A percentile compares a stretch with the other conserved stretches of the same genome.
phyloP scores from a whole-genome alignment of 2,113 vertebrate species.

The Stigmatopora nigra region DNA sequence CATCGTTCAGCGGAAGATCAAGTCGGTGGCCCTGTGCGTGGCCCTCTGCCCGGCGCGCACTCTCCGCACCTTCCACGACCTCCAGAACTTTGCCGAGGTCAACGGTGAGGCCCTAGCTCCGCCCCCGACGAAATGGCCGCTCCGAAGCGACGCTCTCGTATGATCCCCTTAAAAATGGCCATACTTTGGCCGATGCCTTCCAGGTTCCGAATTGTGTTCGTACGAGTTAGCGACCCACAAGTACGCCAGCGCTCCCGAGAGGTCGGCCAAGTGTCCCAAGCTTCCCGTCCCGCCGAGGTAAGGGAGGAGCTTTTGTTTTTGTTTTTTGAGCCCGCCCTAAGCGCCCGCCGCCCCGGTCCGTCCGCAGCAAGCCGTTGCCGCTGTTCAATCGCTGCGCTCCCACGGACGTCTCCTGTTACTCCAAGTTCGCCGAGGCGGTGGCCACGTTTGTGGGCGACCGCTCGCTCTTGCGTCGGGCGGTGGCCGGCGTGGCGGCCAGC shows the following conservation, averaged over 20 bases:
- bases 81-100: slow-evolving; percentile 84
- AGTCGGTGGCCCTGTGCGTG: slow-evolving; percentile 89
- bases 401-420: slow-evolving; percentile 92
- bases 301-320: background rate
- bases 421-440: slow-evolving; percentile 92
- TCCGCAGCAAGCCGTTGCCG: slow-evolving; percentile 79
- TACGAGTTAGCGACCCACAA: slow-evolving; percentile 80
- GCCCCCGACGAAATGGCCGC: too few species aligned
- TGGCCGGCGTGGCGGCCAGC: slow-evolving; percentile 92
- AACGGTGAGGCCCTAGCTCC: slow-evolving; percentile 75
- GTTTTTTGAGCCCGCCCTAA: slow-evolving; percentile 21
- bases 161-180: background rate
- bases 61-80: slow-evolving; percentile 80
- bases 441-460: slow-evolving; percentile 95
- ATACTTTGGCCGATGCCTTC: background rate
- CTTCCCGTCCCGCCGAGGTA: slow-evolving; percentile 93
- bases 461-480: slow-evolving; percentile 92
- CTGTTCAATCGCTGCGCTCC: slow-evolving; percentile 98
- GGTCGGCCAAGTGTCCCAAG: slow-evolving; percentile 82
- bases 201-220: slow-evolving; percentile 86
- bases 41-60: slow-evolving; percentile 82
- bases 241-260: slow-evolving; percentile 76
- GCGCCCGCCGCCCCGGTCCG: background rate
- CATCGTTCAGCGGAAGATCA: slow-evolving; percentile 85
- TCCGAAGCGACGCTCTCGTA: background rate